Evolutionary conservation across 2,888 invertebrate genomes (phyloP).

Genomic region (Drosophila histrio): DNA sequence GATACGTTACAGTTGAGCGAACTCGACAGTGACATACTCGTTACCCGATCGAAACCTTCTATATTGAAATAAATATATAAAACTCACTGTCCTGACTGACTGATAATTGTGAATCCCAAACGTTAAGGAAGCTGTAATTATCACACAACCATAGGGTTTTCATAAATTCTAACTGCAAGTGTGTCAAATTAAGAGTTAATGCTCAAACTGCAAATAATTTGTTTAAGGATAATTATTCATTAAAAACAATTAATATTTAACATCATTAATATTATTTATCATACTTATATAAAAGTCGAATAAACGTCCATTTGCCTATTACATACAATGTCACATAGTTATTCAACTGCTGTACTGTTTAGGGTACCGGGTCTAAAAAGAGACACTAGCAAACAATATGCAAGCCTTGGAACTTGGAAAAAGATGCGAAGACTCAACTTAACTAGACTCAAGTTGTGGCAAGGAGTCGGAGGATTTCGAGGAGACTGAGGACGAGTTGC

Average conservation of each 20-base stretch:
- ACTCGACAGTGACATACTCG: background rate
- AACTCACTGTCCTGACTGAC: too few species aligned
- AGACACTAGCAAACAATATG: constrained; percentile 35
- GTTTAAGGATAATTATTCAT: too few species aligned
- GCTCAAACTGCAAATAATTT: too few species aligned
- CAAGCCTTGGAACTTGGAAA: constrained; percentile 24
- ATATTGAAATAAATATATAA: too few species aligned
- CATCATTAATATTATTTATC: background rate
- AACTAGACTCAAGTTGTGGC: background rate
- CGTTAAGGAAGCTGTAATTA: too few species aligned
- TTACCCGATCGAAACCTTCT: too few species aligned
- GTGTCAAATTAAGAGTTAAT: too few species aligned
- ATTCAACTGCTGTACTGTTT: background rate
- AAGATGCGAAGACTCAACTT: constrained; percentile 24
- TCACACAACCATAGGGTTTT: too few species aligned
- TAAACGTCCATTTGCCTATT: background rate
- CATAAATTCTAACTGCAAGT: too few species aligned
- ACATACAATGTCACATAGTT: background rate
- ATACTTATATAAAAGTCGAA: background rate
- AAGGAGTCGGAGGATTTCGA: background rate
- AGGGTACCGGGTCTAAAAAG: background rate
- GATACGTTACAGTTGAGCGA: background rate
- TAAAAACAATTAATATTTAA: background rate
- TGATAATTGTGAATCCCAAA: too few species aligned
- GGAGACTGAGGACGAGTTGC: background rate